Conservation (phyloP, 2,113 vertebrate species). For the Tetrax tetrax region DNA sequence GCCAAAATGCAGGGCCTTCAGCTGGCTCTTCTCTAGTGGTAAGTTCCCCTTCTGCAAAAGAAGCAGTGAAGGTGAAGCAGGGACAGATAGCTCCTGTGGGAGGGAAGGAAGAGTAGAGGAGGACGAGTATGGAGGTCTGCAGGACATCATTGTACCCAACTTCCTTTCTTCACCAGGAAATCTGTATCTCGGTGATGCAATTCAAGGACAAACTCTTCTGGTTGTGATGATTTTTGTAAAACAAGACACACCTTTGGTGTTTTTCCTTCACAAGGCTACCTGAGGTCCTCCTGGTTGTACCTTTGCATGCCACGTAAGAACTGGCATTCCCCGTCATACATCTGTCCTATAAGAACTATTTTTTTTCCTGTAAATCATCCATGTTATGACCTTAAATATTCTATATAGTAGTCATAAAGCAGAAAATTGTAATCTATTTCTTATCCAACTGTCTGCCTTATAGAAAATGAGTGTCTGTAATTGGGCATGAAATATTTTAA, state of each 20-base stretch:
- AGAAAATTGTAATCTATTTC: conserved; percentile 30
- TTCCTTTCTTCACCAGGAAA: neutral
- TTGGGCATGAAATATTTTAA: conserved; percentile 65
- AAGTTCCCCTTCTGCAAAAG: neutral
- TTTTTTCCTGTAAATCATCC: neutral
- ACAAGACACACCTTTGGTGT: neutral
- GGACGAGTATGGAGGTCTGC: neutral
- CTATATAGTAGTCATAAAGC: neutral
- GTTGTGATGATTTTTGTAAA: neutral
- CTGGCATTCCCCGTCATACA: neutral
- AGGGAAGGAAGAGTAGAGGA: neutral
- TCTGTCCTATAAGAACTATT: neutral
- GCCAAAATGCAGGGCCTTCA: neutral
- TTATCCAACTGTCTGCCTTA: neutral
- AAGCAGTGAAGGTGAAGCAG: neutral
- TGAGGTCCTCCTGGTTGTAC: neutral
- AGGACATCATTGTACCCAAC: neutral
- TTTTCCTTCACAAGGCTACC: neutral
- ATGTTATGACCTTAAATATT: neutral
- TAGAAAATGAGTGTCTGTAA: conserved; percentile 49
- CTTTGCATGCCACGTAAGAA: neutral
- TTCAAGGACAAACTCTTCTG: neutral
- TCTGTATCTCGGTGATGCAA: neutral
- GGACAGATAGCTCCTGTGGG: neutral
- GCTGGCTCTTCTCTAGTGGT: neutral